Evolutionary conservation across 2,888 invertebrate species (phyloP).

Genomic region (Calliphora vomitoria): DNA sequence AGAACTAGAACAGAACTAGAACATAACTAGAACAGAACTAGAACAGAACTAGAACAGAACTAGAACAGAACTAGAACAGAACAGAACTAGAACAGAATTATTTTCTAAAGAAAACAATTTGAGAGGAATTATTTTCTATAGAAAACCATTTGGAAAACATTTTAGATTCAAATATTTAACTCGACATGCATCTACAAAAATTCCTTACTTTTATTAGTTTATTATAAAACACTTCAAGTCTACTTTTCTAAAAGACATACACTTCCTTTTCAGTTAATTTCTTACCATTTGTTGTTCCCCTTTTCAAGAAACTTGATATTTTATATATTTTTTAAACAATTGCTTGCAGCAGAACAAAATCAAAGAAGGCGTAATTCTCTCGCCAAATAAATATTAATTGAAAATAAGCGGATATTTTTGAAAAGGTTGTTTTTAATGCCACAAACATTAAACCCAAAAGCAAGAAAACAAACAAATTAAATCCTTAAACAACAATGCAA

Average conservation of each 20-base stretch:
- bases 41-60: background rate
- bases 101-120: too few species aligned
- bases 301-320: slow-evolving; percentile 65
- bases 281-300: background rate
- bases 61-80: too few species aligned
- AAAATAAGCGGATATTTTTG: slow-evolving; percentile 51
- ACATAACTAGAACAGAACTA: background rate
- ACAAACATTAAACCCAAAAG: slow-evolving; percentile 15
- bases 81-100: too few species aligned
- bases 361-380: slow-evolving; percentile 83
- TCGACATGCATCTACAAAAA: too few species aligned
- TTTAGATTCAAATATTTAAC: too few species aligned
- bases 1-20: too few species aligned
- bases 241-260: slow-evolving; percentile 30
- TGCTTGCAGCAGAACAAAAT: slow-evolving; percentile 74
- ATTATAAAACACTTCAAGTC: slow-evolving; percentile 14
- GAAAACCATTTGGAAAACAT: too few species aligned
- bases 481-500: slow-evolving; percentile 60
- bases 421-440: slow-evolving; percentile 3
- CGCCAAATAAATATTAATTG: slow-evolving; percentile 76
- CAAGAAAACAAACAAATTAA: slow-evolving; percentile 28
- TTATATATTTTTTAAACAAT: slow-evolving; percentile 59
- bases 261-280: slow-evolving; percentile 71
- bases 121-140: too few species aligned
- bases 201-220: slow-evolving; percentile 30